Evolutionary conservation across 2,113 vertebrate species (phyloP), one percentile per base, ranked within the genome.

Genomic region (Ifrita kowaldi): DNA sequence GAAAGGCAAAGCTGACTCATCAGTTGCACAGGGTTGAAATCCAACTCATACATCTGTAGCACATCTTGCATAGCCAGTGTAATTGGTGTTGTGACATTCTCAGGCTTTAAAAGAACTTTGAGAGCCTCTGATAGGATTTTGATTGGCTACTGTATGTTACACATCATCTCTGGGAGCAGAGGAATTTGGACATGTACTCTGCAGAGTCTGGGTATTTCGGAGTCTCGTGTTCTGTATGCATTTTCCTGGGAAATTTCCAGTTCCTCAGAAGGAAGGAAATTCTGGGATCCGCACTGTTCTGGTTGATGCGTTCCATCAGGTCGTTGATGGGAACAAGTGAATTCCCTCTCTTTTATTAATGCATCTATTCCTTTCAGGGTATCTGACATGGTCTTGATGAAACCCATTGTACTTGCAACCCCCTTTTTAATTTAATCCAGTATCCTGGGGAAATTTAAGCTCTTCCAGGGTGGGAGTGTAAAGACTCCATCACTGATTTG

Each of bases 1-100:
- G 83, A 84, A 89, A 86, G 83, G 73, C 83, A 60, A 84, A 90
- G 88, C 73, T 94, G 94, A 94, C 59, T 96, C 95, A 96, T 77
- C 68, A 85, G 85, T 87, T 88, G 56, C 18, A 2, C 0, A 0
- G 49, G 75, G n/a, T 46, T 92, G 92, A 94, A 93, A 92, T 81
- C 32, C 71, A 95, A 39, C 56, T 64, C 64, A 33, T 60, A 37
- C 60, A 63, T 56, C 85, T 90, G 88, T 27, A 94, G 83, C 32
- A 13, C 37, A 56, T 53, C 56, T 92, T 84, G 27, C 52, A 74
- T 1, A 77, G 86, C 79, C 42, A 15, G 39, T 9, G 28, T 15
- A 83, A 55, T 24, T 30, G 37, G 13, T 12, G 4, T 24, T 52
- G 56, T 60, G 90, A 52, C 0, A 1, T 32, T 49, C 16, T 47